Conservation (phyloP, 2,888 invertebrate genomes). For the Elgonia sp. region DNA sequence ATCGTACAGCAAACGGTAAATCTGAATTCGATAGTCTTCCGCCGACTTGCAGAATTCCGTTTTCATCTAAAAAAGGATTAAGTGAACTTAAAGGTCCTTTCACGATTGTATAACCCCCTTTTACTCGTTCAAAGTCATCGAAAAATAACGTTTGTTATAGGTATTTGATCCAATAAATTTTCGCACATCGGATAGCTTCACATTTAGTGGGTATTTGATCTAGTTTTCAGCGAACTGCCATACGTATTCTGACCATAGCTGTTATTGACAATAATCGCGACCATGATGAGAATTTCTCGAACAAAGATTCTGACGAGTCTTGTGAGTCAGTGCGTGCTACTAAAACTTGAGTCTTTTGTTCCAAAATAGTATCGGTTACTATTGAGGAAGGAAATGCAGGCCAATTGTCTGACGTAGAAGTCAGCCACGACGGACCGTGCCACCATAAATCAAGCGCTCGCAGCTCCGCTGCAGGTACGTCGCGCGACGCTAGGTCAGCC, state of each 20-base stretch:
- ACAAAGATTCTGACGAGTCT: not conserved
- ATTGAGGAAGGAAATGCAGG: not conserved
- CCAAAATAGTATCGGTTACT: not conserved
- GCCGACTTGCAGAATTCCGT: not conserved
- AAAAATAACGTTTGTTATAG: not conserved
- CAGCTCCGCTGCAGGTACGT: not conserved
- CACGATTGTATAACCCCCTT: not conserved
- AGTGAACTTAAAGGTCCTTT: not conserved
- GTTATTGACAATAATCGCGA: not conserved
- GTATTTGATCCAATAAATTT: not conserved
- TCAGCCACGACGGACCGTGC: not conserved
- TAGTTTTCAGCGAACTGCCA: not conserved
- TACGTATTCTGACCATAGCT: not conserved
- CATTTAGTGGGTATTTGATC: not conserved
- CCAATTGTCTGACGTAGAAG: not conserved
- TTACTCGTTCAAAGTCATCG: not conserved
- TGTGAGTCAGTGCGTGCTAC: not conserved
- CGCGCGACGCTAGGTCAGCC: not conserved
- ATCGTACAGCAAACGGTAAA: not conserved
- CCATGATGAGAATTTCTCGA: not conserved
- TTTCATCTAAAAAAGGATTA: not conserved
- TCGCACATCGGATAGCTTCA: too few species aligned
- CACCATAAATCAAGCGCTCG: not conserved
- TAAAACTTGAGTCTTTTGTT: not conserved
- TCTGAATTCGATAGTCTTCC: not conserved